Conservation (phyloP, 2,797 vertebrate species). For the Loriculus beryllinus region DNA sequence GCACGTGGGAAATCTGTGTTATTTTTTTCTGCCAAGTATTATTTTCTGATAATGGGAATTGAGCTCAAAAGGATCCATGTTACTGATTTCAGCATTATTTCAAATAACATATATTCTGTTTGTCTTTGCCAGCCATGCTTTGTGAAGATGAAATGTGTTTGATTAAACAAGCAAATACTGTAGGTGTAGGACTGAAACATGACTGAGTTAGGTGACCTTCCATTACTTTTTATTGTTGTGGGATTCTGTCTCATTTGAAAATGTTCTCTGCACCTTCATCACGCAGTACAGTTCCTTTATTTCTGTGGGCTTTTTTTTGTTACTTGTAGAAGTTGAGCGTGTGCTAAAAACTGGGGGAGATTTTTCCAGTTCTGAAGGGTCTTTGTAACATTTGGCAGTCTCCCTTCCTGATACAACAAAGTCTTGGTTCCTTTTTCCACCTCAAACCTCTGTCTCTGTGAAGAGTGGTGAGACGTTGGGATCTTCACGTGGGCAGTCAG, state of each 20-base stretch:
- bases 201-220: background rate
- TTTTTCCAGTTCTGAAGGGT: background rate
- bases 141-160: background rate
- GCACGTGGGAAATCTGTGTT: background rate
- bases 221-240: background rate
- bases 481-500: background rate
- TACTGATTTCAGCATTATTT: background rate
- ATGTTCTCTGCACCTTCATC: background rate
- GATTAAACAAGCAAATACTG: background rate
- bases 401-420: background rate
- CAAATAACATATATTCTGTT: background rate
- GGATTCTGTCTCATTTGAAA: background rate
- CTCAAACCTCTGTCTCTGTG: background rate
- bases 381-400: background rate
- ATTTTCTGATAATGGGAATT: background rate
- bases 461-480: background rate
- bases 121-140: background rate
- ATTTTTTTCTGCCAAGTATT: background rate
- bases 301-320: background rate
- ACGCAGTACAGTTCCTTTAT: background rate
- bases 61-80: background rate
- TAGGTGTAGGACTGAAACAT: rapidly evolving
- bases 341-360: background rate
- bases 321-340: background rate
- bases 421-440: background rate